Evolutionary conservation across 2,113 vertebrate genomes (phyloP).

Genomic region (Callipepla californica): DNA sequence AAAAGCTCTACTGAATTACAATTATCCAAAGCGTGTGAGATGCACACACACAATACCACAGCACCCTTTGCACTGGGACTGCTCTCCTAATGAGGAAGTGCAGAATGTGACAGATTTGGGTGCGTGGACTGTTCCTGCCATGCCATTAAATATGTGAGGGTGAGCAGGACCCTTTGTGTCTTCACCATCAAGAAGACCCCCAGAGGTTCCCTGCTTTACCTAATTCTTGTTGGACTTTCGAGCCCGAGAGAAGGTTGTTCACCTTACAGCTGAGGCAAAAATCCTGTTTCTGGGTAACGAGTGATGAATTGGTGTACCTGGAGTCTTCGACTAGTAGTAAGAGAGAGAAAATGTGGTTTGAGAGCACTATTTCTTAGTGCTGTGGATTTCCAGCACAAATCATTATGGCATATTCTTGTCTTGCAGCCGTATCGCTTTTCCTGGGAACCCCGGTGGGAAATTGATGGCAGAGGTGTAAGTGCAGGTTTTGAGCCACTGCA

Average conservation of each 20-base stretch:
- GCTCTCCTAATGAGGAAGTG: not conserved
- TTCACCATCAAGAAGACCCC: not conserved
- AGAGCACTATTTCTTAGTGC: not conserved
- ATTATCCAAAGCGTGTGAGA: not conserved
- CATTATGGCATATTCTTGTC: not conserved
- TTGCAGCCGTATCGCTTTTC: not conserved
- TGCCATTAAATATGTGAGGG: not conserved
- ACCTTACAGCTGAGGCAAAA: not conserved
- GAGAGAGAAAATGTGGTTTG: not conserved
- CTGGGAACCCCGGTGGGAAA: not conserved
- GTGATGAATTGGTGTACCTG: not conserved
- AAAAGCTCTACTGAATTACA: not conserved
- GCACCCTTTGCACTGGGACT: not conserved
- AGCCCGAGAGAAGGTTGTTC: not conserved
- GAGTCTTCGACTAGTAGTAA: not conserved
- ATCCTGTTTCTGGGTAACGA: not conserved
- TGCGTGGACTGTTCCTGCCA: not conserved
- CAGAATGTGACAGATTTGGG: not conserved
- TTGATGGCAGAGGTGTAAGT: not conserved
- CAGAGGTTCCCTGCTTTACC: not conserved
- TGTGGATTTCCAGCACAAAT: accelerated
- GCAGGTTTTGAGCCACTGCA: not conserved
- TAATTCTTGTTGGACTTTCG: not conserved
- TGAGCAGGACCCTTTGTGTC: not conserved
- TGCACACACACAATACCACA: not conserved